Conservation (phyloP, 2,797 vertebrate genomes). For the Poecile montanus region DNA sequence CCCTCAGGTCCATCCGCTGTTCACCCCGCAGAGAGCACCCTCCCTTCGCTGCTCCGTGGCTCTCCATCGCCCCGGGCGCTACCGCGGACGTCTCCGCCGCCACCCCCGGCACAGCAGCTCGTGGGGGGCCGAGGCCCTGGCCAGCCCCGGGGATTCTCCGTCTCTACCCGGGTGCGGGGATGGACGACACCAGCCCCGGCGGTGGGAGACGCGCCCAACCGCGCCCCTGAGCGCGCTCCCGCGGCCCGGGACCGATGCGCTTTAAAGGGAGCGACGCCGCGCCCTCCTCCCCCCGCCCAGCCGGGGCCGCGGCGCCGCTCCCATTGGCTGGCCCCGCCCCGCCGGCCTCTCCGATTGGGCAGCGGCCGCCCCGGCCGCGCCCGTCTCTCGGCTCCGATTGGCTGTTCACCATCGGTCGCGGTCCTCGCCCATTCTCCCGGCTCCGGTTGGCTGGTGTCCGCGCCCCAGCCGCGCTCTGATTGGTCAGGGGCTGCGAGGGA, state of each 20-base stretch:
- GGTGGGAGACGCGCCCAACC: neutral
- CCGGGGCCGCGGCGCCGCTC: neutral
- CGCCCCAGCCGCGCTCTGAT: neutral
- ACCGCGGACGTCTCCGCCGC: neutral
- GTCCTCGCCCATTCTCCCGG: neutral
- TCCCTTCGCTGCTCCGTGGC: neutral
- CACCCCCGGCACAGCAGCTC: neutral
- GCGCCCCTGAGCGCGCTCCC: neutral
- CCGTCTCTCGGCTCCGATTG: neutral
- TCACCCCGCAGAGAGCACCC: neutral
- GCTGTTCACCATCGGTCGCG: neutral
- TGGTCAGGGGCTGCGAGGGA: neutral
- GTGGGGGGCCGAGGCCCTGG: rapidly evolving
- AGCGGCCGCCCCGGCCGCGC: rapidly evolving
- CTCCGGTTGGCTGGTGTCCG: neutral
- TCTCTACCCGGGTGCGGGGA: too few relatives aligned
- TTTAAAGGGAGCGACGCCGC: neutral
- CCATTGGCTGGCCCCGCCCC: neutral
- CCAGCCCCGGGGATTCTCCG: too few relatives aligned
- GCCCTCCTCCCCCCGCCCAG: neutral
- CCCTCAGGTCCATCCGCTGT: neutral
- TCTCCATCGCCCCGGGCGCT: too few relatives aligned
- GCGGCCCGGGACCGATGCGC: neutral
- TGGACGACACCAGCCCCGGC: rapidly evolving
- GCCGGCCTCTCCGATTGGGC: neutral